Evolutionary conservation across 2,113 vertebrate species (phyloP), one percentile per base, ranked within the genome.

Genomic region (Sinocyclocheilus anophthalmus): DNA sequence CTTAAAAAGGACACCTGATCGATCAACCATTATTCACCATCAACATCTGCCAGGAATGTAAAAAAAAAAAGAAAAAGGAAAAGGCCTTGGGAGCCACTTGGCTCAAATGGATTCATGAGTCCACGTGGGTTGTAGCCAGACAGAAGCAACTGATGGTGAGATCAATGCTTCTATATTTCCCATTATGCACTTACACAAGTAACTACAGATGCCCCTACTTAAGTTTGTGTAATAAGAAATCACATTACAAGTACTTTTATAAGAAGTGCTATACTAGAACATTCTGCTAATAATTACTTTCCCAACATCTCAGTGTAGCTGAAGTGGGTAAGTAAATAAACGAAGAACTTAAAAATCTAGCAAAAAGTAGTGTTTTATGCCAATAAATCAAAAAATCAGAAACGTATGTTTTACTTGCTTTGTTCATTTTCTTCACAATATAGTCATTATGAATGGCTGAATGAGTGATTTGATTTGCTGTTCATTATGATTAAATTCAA

Each of bases 1-100:
- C 61, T 81, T 81, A 30, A 67, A 81, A 67, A 67, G 22, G 78
- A 80, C 53, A 80, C 16, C 79, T 50, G 79, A 67, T 81, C 61
- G 39, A 67, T 78, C 14, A 55, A 1, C 50, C 57, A 5, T 81
- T 42, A 67, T 67, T 81, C 79, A 67, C 24, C 2, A 12, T 26
- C 14, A 81, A 16, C 39, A 1, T 81, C 61, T 67, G 39, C 79
- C 59, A 26, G 61, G 39, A 81, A 67, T 45, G 13, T 10, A 11
- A 1, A 14, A 26, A 65, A 77, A 45, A 45, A 10, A 8, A 26
- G 50, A 67, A 14, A 37, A 26, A 65, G 37, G 4, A 53, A 26
- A 59, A 30, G 22, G 53, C 9, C 57, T 45, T 48, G 42, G n/a
- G 69, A 86, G 61, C n/a, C 2, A 16, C 61, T 37, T 65, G 42